Base-by-base conservation (phyloP, 2,888 invertebrate genomes). In the Lamellibrachia satsuma region DNA sequence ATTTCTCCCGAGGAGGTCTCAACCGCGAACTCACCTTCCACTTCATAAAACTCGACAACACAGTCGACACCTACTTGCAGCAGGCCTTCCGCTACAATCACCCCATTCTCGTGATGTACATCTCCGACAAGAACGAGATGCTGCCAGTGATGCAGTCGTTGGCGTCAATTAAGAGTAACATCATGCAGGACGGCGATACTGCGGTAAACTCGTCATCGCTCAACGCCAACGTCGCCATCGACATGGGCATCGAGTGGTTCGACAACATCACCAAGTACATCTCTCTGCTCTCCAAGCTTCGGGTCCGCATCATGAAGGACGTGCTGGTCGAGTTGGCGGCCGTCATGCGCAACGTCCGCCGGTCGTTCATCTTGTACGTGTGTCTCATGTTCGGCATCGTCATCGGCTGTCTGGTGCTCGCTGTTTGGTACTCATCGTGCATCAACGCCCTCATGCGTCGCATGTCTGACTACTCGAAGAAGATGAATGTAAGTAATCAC, bases 401-500 rank as follows among this genome's bases (percentile, higher is more conserved):
- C 2, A n/a, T 22, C 55, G 55, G 91, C 7, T 91, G 91, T 55
- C 52, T 52, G 52, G 55, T 91, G 39, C 91, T 91, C 4, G 91
- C 91, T 3, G 27, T 91, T 27, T 91, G 91, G 91, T 91, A 91
- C 55, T 91, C 91, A 9, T 52, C 91, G 52, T 91, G 91, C 55
- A 91, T 91, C 52, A 91, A 52, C 22, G 27, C 91, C 4, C 39
- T 91, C 52, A 91, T 57, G 52, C 9, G 27, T 9, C 52, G 55
- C 57, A 91, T 91, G 91, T 91, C 52, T 2, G 55, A 91, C 91
- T 91, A 91, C 57, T 91, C 91, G 52, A 51, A 57, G 9, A 91
- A 52, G 55, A 91, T 91, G 91, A 91, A 91, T 22, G 91, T 91
- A 39, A 55, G 91, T 91, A 52, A 9, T 52, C 6, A 75, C 22